Base-by-base conservation (phyloP, 2,797 vertebrate species). In the Enteromius afrohamiltoni region DNA sequence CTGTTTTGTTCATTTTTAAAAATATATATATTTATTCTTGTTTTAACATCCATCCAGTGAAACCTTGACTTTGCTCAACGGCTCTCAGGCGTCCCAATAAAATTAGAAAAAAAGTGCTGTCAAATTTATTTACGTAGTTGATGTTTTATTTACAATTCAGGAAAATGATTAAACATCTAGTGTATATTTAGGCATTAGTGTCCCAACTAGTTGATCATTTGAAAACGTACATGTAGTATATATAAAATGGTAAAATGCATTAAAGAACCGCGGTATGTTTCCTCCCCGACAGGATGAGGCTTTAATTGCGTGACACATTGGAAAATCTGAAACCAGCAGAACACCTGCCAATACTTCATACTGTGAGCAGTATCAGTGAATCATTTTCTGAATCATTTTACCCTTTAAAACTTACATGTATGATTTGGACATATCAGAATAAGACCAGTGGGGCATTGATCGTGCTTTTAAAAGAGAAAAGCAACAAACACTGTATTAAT, bases 41-140 rank as follows among this genome's bases (percentile, higher is more conserved):
- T 77, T 83, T 83, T 69, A 26, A 75, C 5, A 68, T 70, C 74
- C 37, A 26, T 83, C 65, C 53, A 77, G 23, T 49, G 37, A 40
- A 53, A 47, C 13, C 6, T 16, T 26, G n/a, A 45, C 29, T 51
- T 53, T 62, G 14, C 31, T 64, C 29, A 26, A 26, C 42, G 13
- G 7, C 65, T 83, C 82, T 77, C 40, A 78, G 53, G 53, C 40
- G 29, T 49, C 37, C 21, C 53, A 71, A 31, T 62, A 40, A n/a
- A 7, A 68, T 45, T 7, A 8, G 10, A 60, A 81, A 60, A 14
- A 17, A 26, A 11, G 17, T 62, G 1, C 3, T 19, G 64, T 79
- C 34, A 8, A 62, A 51, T 16, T 45, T 6, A 34, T 34, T 55
- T 3, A 4, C 47, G 7, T 60, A 10, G 6, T 31, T 31, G 79